Percentiles rank a stretch among this genome's conserved stretches.
Evolutionary conservation across 2,888 invertebrate species (phyloP).

Genomic region (Leucania comma): DNA sequence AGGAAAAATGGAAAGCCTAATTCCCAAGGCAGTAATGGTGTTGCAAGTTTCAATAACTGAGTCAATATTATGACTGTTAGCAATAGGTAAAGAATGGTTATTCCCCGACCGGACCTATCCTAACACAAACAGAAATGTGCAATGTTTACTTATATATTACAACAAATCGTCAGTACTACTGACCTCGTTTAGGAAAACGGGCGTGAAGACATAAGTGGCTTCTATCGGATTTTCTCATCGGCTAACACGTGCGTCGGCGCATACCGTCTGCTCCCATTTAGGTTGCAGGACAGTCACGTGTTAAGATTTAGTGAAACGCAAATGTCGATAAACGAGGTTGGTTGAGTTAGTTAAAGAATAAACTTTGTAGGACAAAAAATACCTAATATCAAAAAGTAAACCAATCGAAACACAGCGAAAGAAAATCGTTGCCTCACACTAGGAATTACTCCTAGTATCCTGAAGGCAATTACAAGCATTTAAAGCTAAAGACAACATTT

Average conservation of each 20-base stretch:
- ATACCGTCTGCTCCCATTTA: slow-evolving; percentile 44
- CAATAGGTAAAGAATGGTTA: background rate
- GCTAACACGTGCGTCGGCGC: slow-evolving; percentile 52
- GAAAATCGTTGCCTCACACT: background rate
- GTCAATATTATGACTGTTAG: background rate
- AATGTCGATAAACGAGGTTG: slow-evolving; percentile 38
- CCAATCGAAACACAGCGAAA: background rate
- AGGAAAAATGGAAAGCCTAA: background rate
- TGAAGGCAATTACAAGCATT: too few species aligned
- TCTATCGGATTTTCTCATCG: slow-evolving; percentile 42
- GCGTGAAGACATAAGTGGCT: slow-evolving; percentile 33
- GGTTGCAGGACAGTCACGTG: slow-evolving; percentile 59
- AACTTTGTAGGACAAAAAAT: background rate
- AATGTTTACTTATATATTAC: slow-evolving; percentile 40
- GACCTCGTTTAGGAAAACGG: slow-evolving; percentile 43
- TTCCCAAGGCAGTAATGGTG: background rate
- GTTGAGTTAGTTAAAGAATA: background rate
- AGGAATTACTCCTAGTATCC: too few species aligned
- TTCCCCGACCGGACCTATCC: slow-evolving; percentile 6
- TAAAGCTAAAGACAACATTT: too few species aligned
- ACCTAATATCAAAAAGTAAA: background rate
- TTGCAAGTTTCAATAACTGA: background rate
- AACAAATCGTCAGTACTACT: slow-evolving; percentile 23
- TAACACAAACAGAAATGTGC: background rate
- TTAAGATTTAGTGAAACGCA: slow-evolving; percentile 36